A percentile compares a stretch with the other conserved stretches of the same genome.
phyloP scores from a whole-genome alignment of 2,888 invertebrate genomes.

The Ecliptopera silaceata region DNA sequence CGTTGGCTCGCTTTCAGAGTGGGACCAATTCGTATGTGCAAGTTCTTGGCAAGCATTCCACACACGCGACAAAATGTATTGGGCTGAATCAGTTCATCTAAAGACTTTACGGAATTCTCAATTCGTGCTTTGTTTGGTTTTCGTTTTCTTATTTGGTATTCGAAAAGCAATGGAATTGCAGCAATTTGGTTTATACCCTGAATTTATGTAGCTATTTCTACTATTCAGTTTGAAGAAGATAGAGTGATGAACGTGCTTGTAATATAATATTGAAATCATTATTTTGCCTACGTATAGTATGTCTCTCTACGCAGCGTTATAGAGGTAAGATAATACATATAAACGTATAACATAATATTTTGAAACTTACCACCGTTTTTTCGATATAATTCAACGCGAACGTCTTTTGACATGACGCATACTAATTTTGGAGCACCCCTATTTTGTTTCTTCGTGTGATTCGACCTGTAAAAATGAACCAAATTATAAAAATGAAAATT shows the following conservation, averaged over 20 bases:
- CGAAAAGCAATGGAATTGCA: slow-evolving; percentile 8
- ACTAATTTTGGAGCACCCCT: slow-evolving; percentile 15
- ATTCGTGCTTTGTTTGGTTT: slow-evolving; percentile 17
- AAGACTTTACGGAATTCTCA: slow-evolving; percentile 16
- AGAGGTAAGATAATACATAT: no score
- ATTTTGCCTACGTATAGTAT: background rate
- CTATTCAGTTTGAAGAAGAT: background rate
- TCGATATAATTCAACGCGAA: slow-evolving; percentile 30
- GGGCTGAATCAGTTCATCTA: slow-evolving; percentile 21
- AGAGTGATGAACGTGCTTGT: no score
- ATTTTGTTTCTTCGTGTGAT: slow-evolving; percentile 13
- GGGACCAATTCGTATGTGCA: slow-evolving; percentile 3
- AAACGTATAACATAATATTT: no score
- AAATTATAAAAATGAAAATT: background rate
- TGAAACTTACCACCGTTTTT: slow-evolving; percentile 29
- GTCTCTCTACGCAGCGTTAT: no score
- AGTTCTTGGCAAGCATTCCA: slow-evolving; percentile 19
- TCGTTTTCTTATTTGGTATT: slow-evolving; percentile 13
- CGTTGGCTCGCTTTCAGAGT: slow-evolving; percentile 6
- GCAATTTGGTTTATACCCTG: background rate
- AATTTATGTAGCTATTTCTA: background rate
- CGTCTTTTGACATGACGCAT: slow-evolving; percentile 22
- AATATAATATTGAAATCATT: no score
- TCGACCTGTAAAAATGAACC: slow-evolving; percentile 23
- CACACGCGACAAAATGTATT: slow-evolving; percentile 21